Evolutionary conservation across 2,797 vertebrate species (phyloP).

Genomic region (Sebastes paucispinis): DNA sequence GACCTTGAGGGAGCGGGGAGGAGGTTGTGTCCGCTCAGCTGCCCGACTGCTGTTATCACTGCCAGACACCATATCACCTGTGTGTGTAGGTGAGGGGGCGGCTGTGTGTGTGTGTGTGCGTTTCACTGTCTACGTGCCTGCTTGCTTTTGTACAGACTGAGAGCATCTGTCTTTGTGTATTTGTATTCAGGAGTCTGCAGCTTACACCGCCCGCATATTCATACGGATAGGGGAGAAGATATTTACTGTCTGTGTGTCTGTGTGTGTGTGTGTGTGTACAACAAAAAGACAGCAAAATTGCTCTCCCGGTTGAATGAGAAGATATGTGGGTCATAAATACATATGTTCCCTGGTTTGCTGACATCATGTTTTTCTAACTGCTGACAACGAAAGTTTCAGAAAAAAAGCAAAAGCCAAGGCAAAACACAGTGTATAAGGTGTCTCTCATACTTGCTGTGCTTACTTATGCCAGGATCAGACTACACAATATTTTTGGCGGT

Average conservation of each 20-base stretch:
- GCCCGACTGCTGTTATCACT: conserved; percentile 49
- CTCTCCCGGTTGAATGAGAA: not conserved
- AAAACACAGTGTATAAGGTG: not conserved
- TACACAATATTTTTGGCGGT: no score
- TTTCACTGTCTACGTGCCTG: not conserved
- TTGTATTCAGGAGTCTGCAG: conserved; percentile 9
- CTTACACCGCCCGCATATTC: conserved; percentile 32
- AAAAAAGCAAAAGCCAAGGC: not conserved
- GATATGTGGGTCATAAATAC: conserved; percentile 9
- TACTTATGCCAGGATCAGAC: no score
- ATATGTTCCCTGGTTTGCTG: conserved; percentile 8
- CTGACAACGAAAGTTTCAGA: conserved; percentile 1
- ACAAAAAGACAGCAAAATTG: not conserved
- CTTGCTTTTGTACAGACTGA: not conserved
- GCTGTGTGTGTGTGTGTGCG: not conserved
- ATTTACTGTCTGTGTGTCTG: not conserved
- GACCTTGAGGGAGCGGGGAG: conserved; percentile 47
- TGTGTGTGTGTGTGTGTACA: not conserved
- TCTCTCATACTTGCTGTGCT: not conserved
- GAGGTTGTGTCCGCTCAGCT: conserved; percentile 43
- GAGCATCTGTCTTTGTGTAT: conserved; percentile 11
- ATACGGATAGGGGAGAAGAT: conserved; percentile 6
- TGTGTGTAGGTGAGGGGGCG: not conserved
- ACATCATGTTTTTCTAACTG: not conserved
- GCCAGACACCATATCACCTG: conserved; percentile 51